Base-by-base conservation (phyloP, 2,113 vertebrate species). In the Oncorhynchus kisutch region DNA sequence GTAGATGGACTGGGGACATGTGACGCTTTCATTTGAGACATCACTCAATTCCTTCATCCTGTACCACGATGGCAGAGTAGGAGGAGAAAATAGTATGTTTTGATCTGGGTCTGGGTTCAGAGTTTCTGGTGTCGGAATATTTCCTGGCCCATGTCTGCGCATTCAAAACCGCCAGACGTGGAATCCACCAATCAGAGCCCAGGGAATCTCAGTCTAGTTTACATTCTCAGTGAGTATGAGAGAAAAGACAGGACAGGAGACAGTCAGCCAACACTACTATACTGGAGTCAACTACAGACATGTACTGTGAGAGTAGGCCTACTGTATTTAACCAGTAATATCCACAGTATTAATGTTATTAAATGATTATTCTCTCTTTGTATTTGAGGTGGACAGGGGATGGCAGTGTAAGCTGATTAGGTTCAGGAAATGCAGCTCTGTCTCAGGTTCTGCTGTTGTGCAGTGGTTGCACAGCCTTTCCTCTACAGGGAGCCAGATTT, bases 51-150 rank as follows among this genome's bases (percentile, higher is more conserved):
- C 39, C 8, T 39, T 39, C 2, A 39, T 39, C 69, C 69, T n/a
- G 77, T 77, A 76, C 79, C 74, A 67, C 9, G 76, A 68, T 68
- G 78, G 73, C 71, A 84, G 82, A 39, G 39, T 39, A 39, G 82
- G 78, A 84, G 77, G 74, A 39, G 82, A 82, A 72, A 72, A 83
- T 78, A 88, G 81, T 84, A 87, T 88, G 88, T 86, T 90, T 90
- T 88, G 90, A 90, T 89, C 91, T 88, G 86, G 49, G 87, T 88
- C 88, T 82, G 39, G 88, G 90, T 92, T 88, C 93, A 88, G 88
- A 91, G 92, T 93, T 92, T 92, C 93, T 92, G 87, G 91, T 92
- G 92, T 93, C 90, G 91, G 92, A 93, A 93, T 90, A 94, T 92
- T 94, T 93, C 94, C 92, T 94, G 92, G 86, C 81, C 81, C 83